Percentiles rank a stretch among this genome's conserved stretches.
These are phyloP conservation scores for Chrysina gloriosa DNA, from an alignment of 2,888 invertebrate genomes.

Conservation along the genomic window DNA sequence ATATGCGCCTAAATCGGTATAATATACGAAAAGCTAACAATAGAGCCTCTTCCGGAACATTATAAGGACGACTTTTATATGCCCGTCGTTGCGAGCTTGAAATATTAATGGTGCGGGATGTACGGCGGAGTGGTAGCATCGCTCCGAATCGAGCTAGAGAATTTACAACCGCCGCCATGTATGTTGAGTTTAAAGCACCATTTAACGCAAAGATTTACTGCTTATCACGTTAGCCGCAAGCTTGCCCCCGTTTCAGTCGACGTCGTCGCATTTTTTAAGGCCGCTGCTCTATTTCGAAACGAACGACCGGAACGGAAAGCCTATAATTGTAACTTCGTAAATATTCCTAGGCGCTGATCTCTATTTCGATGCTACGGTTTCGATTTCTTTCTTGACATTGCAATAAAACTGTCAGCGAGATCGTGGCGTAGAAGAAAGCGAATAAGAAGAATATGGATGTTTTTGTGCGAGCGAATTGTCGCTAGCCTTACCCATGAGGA, in stretches of 20 bases:
- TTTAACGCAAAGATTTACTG: conserved; percentile 36
- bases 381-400: too few relatives aligned
- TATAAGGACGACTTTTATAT: background rate
- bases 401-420: too few relatives aligned
- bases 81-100: background rate
- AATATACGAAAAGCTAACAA: too few relatives aligned
- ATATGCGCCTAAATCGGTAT: too few relatives aligned
- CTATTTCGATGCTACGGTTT: too few relatives aligned
- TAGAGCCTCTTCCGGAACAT: too few relatives aligned
- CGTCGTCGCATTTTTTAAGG: background rate
- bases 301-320: conserved; percentile 3
- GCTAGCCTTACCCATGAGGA: too few relatives aligned
- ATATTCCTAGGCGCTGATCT: too few relatives aligned
- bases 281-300: conserved; percentile 5
- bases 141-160: conserved; percentile 15
- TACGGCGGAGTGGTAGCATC: background rate
- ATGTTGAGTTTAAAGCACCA: conserved; percentile 32
- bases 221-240: conserved; percentile 37
- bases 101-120: conserved; percentile 29
- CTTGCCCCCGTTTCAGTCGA: background rate
- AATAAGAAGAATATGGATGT: too few relatives aligned
- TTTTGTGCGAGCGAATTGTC: too few relatives aligned
- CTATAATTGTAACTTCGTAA: conserved; percentile 4
- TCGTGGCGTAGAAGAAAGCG: too few relatives aligned
- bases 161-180: conserved; percentile 35